A percentile compares a stretch with the other conserved stretches of the same genome.
These are phyloP conservation scores for Abrostola tripartita DNA, from an alignment of 2,888 invertebrate species.

Conservation along the genomic window DNA sequence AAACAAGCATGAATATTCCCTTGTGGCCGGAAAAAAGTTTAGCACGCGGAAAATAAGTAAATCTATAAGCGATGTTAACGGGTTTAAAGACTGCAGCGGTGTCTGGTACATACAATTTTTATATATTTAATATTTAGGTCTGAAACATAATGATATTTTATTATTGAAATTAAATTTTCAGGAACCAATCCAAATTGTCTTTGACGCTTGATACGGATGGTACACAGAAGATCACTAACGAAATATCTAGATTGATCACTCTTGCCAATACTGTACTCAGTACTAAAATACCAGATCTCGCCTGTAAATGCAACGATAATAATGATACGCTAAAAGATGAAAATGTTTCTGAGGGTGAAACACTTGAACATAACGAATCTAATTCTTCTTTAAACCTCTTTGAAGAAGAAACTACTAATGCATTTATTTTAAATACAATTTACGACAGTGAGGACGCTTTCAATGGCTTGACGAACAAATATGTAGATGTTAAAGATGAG, in stretches of 20 bases:
- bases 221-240: slow-evolving; percentile 77
- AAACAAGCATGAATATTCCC: slow-evolving; percentile 76
- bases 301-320: slow-evolving; percentile 68
- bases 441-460: slow-evolving; percentile 62
- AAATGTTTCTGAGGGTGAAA: slow-evolving; percentile 32
- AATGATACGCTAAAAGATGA: slow-evolving; percentile 54
- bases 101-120: slow-evolving; percentile 69
- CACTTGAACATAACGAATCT: slow-evolving; percentile 55
- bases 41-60: slow-evolving; percentile 81
- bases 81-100: slow-evolving; percentile 73
- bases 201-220: slow-evolving; percentile 75
- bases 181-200: slow-evolving; percentile 78
- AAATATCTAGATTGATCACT: slow-evolving; percentile 82
- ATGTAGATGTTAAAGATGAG: slow-evolving; percentile 62
- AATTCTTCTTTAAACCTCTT: slow-evolving; percentile 63
- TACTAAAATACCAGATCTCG: slow-evolving; percentile 82
- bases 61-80: slow-evolving; percentile 82
- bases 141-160: slow-evolving; percentile 1
- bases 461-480: slow-evolving; percentile 63
- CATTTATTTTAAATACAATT: slow-evolving; percentile 64
- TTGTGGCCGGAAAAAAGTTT: slow-evolving; percentile 73
- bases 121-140: background rate
- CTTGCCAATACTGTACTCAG: slow-evolving; percentile 85
- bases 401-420: slow-evolving; percentile 66
- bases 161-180: slow-evolving; percentile 57